These are phyloP conservation scores for Lutraria rhynchaena DNA, from an alignment of 1,140 invertebrate genomes.

Conservation along the genomic window DNA sequence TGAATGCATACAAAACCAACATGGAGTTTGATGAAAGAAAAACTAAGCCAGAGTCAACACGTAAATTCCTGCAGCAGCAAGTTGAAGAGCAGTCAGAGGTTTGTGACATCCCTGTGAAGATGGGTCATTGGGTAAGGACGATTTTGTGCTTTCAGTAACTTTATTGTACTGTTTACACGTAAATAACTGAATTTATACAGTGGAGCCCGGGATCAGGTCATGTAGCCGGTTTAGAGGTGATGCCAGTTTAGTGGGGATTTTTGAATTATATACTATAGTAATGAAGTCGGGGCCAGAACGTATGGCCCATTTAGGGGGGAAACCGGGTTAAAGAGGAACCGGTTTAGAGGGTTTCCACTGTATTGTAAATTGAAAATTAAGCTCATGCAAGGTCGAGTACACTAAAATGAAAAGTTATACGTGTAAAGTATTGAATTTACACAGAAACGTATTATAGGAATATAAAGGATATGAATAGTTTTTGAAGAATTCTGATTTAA, in stretches of 20 bases:
- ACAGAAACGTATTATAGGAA: background rate
- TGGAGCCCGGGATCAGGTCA: no score
- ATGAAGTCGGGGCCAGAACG: no score
- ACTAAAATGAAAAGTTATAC: background rate
- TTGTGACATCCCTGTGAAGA: constrained; percentile 1
- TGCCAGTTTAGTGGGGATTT: no score
- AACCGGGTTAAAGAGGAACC: no score
- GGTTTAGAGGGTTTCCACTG: no score
- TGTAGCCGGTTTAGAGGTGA: no score
- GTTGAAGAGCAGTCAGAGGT: background rate
- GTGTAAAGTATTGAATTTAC: background rate
- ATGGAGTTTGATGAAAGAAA: constrained; percentile 1
- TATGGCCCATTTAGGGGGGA: no score
- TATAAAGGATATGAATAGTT: background rate
- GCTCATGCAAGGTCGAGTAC: background rate
- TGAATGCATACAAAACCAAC: no score
- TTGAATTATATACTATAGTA: no score
- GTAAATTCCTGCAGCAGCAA: background rate
- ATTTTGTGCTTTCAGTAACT: background rate
- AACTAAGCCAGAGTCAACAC: constrained; percentile 1
- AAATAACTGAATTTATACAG: background rate
- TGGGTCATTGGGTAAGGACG: background rate
- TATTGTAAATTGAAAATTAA: background rate
- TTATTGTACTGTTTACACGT: background rate
- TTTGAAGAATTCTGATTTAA: background rate